phyloP scores from a whole-genome alignment of 2,797 vertebrate genomes.

The Sphenopsis melanotis region DNA sequence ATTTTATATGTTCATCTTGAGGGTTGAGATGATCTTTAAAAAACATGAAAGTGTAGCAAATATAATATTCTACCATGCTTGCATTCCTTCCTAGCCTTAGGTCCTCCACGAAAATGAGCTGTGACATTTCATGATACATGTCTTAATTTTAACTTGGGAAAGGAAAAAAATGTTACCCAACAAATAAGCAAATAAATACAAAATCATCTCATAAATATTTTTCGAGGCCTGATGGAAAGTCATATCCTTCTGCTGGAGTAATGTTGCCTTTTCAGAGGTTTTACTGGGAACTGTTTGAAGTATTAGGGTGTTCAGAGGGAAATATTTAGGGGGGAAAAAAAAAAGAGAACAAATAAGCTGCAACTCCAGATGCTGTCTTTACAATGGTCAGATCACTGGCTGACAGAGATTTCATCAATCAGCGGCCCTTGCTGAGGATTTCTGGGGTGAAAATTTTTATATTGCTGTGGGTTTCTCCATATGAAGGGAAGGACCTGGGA shows the following conservation, averaged over 20 bases:
- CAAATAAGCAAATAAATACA: slow-evolving; percentile 19
- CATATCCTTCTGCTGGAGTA: background rate
- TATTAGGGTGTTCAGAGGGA: background rate
- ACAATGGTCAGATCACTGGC: background rate
- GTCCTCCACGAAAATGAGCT: slow-evolving; percentile 43
- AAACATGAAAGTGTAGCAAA: slow-evolving; percentile 20
- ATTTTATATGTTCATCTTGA: slow-evolving; percentile 12
- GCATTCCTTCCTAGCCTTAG: background rate
- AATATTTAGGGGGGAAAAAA: background rate
- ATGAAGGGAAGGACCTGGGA: slow-evolving; percentile 56
- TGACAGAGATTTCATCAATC: background rate
- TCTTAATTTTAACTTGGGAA: slow-evolving; percentile 42
- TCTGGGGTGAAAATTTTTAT: background rate
- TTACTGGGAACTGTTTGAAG: background rate
- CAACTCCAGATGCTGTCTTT: background rate
- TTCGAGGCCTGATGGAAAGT: background rate
- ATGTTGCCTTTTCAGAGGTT: background rate
- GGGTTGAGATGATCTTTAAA: slow-evolving; percentile 25
- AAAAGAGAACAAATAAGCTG: background rate
- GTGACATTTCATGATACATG: slow-evolving; percentile 14
- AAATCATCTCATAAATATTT: slow-evolving; percentile 23
- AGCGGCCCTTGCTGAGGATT: background rate
- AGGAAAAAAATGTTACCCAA: background rate
- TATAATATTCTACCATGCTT: background rate
- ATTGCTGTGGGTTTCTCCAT: background rate